These are phyloP conservation scores for Leptopilina boulardi DNA, from an alignment of 1,140 invertebrate genomes.

Conservation along the genomic window DNA sequence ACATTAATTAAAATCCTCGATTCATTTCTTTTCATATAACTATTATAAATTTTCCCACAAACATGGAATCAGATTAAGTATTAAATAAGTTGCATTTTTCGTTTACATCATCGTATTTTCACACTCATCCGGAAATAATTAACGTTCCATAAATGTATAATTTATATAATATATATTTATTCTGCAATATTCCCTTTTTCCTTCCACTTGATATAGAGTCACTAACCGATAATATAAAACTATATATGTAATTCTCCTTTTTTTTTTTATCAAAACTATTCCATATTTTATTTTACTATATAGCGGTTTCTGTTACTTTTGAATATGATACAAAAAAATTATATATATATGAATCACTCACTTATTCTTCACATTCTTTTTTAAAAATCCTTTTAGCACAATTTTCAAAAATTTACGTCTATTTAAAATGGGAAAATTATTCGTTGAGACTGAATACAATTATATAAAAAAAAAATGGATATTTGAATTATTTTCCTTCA, in stretches of 20 bases:
- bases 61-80: not conserved
- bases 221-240: conserved; percentile 30
- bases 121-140: conserved; percentile 5
- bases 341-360: not conserved
- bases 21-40: not conserved
- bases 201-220: conserved; percentile 31
- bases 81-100: not conserved
- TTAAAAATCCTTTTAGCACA: not conserved
- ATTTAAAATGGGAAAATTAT: too few relatives aligned
- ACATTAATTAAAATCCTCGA: not conserved
- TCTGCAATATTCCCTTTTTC: not conserved
- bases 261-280: not conserved
- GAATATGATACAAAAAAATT: not conserved
- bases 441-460: too few relatives aligned
- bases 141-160: too few relatives aligned
- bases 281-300: not conserved
- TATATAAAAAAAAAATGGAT: too few relatives aligned
- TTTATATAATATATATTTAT: too few relatives aligned
- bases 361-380: conserved; percentile 25
- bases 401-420: not conserved
- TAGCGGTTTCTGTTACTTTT: not conserved
- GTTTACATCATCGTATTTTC: conserved; percentile 15
- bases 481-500: too few relatives aligned
- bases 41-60: too few relatives aligned
- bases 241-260: too few relatives aligned